phyloP scores from a whole-genome alignment of 2,888 invertebrate genomes.

The Parochlus steinenii region DNA sequence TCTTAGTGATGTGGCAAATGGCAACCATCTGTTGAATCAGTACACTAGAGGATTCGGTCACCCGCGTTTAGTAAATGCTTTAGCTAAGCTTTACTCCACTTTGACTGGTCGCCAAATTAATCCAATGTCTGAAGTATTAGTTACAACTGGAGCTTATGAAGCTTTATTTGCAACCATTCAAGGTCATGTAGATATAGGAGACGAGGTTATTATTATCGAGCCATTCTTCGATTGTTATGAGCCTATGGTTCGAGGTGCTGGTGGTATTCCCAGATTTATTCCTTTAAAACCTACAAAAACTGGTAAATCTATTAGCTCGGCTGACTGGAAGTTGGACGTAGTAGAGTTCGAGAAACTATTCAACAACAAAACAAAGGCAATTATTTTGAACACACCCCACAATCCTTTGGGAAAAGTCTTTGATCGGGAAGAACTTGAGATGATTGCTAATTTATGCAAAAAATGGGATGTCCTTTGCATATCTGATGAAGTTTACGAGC shows the following conservation, averaged over 20 bases:
- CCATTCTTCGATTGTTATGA: conserved; percentile 98
- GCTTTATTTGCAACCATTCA: conserved; percentile 74
- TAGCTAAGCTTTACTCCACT: conserved; percentile 72
- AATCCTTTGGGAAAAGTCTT: conserved; percentile 87
- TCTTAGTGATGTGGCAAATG: conserved; percentile 45
- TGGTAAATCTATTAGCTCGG: conserved; percentile 42
- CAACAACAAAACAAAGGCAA: conserved; percentile 76
- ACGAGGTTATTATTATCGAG: conserved; percentile 92
- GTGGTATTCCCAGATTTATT: conserved; percentile 74
- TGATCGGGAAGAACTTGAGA: conserved; percentile 44
- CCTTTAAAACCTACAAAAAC: conserved; percentile 49
- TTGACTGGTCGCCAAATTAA: conserved; percentile 61
- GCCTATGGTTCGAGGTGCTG: conserved; percentile 80
- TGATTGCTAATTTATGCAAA: conserved; percentile 76
- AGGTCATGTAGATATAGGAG: conserved; percentile 69
- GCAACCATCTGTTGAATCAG: conserved; percentile 68
- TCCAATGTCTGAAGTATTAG: conserved; percentile 68
- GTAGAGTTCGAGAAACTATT: conserved; percentile 65
- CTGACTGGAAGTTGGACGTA: conserved; percentile 80
- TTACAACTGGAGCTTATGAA: conserved; percentile 90
- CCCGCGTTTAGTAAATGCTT: conserved; percentile 66
- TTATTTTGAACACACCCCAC: conserved; percentile 94
- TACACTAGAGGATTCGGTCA: conserved; percentile 93
- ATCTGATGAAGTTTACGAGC: conserved; percentile 97
- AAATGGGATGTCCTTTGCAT: conserved; percentile 85